Conservation (phyloP, 2,113 vertebrate genomes). For the Entomyzon cyanotis region DNA sequence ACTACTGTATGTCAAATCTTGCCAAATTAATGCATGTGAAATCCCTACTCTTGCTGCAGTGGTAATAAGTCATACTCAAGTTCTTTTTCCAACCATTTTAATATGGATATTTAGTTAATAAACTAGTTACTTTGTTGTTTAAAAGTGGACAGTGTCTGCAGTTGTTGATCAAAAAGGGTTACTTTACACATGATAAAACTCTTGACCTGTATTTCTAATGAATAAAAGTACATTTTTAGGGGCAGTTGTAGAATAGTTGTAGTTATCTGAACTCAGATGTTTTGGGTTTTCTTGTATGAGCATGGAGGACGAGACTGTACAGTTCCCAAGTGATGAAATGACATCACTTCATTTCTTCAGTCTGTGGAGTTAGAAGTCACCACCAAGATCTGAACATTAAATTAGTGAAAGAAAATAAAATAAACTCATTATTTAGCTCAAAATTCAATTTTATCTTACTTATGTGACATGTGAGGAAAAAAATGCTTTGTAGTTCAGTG, state of each 20-base stretch:
- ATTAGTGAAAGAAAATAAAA: background rate
- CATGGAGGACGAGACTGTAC: background rate
- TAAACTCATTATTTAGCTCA: background rate
- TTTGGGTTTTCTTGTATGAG: background rate
- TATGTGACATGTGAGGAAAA: background rate
- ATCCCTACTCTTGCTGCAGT: background rate
- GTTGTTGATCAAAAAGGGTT: background rate
- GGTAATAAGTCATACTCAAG: background rate
- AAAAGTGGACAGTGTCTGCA: background rate
- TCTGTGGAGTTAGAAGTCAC: background rate
- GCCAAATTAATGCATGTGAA: slow-evolving; percentile 38
- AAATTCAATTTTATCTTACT: background rate
- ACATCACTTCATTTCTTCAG: background rate
- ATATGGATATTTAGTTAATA: background rate
- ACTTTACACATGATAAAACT: background rate
- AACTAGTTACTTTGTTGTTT: background rate
- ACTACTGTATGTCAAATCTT: slow-evolving; percentile 55
- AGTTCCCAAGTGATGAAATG: background rate
- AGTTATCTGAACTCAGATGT: background rate
- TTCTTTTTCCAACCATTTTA: background rate
- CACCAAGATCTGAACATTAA: background rate
- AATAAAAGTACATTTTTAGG: background rate
- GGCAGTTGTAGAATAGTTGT: background rate
- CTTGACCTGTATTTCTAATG: background rate
- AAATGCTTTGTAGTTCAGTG: background rate